phyloP scores from a whole-genome alignment of 1,140 invertebrate genomes.

The Ceratina calcarata region DNA sequence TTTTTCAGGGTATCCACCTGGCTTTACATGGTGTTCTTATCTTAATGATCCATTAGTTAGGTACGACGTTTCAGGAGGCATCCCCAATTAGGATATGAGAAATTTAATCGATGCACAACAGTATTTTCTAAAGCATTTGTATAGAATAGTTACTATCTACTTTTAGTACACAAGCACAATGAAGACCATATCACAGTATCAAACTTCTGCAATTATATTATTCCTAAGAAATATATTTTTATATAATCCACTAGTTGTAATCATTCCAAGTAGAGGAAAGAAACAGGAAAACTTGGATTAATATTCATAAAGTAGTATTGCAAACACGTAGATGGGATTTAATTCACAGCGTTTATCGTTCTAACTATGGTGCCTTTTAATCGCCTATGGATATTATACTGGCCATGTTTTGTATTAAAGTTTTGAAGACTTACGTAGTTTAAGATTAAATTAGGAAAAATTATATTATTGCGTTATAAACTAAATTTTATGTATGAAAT shows the following conservation, averaged over 20 bases:
- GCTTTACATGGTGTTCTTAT: constrained; percentile 79
- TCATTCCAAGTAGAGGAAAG: not conserved
- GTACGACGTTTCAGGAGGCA: constrained; percentile 59
- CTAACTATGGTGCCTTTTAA: constrained; percentile 7
- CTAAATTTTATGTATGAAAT: not conserved
- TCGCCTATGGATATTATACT: not conserved
- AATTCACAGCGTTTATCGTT: not conserved
- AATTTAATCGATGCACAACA: constrained; percentile 36
- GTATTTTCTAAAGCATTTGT: constrained; percentile 39
- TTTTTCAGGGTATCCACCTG: constrained; percentile 79
- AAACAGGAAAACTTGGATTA: not conserved
- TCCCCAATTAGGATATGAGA: constrained; percentile 38
- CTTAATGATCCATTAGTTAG: constrained; percentile 72
- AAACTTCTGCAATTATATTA: not conserved
- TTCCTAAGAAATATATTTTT: constrained; percentile 21
- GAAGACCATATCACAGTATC: constrained; percentile 1
- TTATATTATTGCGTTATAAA: constrained; percentile 1
- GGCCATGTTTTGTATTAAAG: not conserved
- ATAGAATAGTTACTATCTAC: constrained; percentile 3
- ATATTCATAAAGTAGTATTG: not conserved
- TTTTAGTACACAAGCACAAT: constrained; percentile 2
- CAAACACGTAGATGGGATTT: not conserved
- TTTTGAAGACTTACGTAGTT: not conserved
- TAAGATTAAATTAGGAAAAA: constrained; percentile 13
- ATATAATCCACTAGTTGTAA: constrained; percentile 2